Evolutionary conservation across 2,888 invertebrate genomes (phyloP).

Genomic region (Drosophila neoperkinsi): DNA sequence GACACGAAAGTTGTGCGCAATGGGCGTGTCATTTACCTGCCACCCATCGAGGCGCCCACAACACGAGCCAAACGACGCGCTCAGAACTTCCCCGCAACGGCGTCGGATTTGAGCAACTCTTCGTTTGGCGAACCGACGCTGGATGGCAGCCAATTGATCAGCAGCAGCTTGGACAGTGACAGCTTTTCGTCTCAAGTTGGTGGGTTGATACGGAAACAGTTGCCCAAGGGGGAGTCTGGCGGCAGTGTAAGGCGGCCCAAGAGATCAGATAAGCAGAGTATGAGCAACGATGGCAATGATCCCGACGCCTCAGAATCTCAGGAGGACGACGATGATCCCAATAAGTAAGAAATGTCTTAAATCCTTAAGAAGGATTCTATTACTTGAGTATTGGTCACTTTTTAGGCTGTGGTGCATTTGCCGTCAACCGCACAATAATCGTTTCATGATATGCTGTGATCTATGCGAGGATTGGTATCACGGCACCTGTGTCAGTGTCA

Average conservation of each 20-base stretch:
- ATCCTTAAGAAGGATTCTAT: background rate
- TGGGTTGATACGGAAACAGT: slow-evolving; percentile 62
- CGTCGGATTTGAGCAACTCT: slow-evolving; percentile 48
- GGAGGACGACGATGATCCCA: slow-evolving; percentile 97
- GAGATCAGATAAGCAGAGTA: slow-evolving; percentile 55
- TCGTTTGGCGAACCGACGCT: slow-evolving; percentile 55
- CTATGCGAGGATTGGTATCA: slow-evolving; percentile 99
- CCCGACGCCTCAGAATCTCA: slow-evolving; percentile 84
- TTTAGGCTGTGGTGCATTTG: slow-evolving; percentile 96
- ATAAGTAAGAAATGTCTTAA: slow-evolving; percentile 86
- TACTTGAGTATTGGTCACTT: slow-evolving; percentile 3
- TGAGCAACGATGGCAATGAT: slow-evolving; percentile 54
- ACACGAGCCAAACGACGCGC: slow-evolving; percentile 90
- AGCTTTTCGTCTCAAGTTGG: slow-evolving; percentile 22
- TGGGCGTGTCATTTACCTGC: slow-evolving; percentile 91
- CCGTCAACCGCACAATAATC: slow-evolving; percentile 96
- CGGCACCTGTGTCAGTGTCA: slow-evolving; percentile 98
- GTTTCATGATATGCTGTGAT: slow-evolving; percentile 99
- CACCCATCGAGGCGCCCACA: slow-evolving; percentile 93
- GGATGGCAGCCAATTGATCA: slow-evolving; percentile 48
- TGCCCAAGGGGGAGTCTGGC: slow-evolving; percentile 47
- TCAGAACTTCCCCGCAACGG: slow-evolving; percentile 80
- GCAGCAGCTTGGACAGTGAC: slow-evolving; percentile 59
- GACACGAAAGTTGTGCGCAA: slow-evolving; percentile 91
- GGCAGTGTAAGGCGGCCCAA: slow-evolving; percentile 48